phyloP scores from a whole-genome alignment of 2,797 vertebrate species.

The Anguilla pacifica region DNA sequence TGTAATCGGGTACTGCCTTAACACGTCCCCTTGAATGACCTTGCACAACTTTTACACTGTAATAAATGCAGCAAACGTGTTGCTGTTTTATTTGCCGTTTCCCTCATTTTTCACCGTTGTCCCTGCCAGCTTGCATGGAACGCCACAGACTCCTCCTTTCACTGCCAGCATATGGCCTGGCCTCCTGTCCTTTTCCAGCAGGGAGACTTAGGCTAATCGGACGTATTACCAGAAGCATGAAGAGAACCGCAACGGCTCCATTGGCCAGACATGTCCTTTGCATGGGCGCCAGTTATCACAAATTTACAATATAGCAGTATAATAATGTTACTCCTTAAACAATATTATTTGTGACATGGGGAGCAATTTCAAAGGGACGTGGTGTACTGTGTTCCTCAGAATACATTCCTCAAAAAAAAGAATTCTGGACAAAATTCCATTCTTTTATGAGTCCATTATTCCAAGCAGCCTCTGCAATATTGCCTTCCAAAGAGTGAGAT shows the following conservation, averaged over 20 bases:
- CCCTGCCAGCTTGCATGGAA: background rate
- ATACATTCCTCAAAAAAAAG: background rate
- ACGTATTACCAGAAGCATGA: background rate
- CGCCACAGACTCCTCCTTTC: background rate
- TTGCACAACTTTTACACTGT: constrained; percentile 77
- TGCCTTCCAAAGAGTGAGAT: background rate
- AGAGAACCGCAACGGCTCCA: background rate
- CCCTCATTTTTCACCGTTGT: constrained; percentile 46
- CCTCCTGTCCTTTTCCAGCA: background rate
- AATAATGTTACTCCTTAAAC: background rate
- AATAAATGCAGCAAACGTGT: constrained; percentile 68
- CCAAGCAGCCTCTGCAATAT: background rate
- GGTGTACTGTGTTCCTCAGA: background rate
- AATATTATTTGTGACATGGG: background rate
- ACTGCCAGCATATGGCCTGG: background rate
- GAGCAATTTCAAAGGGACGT: background rate
- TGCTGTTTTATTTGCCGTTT: constrained; percentile 41
- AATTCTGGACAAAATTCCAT: background rate
- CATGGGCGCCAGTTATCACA: constrained; percentile 2
- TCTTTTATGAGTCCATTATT: background rate
- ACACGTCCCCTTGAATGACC: constrained; percentile 71
- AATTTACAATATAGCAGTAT: background rate
- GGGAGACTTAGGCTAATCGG: background rate
- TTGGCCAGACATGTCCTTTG: background rate
- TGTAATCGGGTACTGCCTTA: constrained; percentile 75